These are phyloP conservation scores for Octopus sinensis DNA, from an alignment of 1,140 invertebrate species.

Conservation along the genomic window DNA sequence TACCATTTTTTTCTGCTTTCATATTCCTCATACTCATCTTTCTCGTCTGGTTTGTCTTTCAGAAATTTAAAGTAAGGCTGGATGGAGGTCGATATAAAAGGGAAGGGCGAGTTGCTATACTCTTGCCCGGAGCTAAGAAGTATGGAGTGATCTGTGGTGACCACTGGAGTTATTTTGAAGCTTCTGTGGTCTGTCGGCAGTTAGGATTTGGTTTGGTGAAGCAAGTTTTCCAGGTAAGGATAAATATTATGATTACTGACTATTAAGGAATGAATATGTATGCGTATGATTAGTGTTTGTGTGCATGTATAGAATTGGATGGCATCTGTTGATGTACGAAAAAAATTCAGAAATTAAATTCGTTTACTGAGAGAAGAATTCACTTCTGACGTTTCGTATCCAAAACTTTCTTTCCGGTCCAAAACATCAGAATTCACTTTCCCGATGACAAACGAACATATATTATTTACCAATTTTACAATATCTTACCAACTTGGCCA, in stretches of 20 bases:
- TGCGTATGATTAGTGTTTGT: not conserved
- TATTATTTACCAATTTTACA: too few species aligned
- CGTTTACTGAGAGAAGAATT: too few species aligned
- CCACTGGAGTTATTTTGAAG: slow-evolving; percentile 43
- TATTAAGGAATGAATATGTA: not conserved
- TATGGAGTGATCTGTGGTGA: slow-evolving; percentile 48
- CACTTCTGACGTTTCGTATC: too few species aligned
- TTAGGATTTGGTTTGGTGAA: slow-evolving; percentile 37
- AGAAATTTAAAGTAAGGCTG: slow-evolving; percentile 32
- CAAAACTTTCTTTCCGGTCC: too few species aligned
- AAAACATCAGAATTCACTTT: too few species aligned
- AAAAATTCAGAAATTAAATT: not conserved
- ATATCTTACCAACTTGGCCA: too few species aligned
- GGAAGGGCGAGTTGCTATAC: slow-evolving; percentile 44
- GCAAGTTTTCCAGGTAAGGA: slow-evolving; percentile 34
- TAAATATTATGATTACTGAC: not conserved
- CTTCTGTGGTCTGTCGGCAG: slow-evolving; percentile 44
- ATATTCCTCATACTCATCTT: too few species aligned
- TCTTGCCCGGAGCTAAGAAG: slow-evolving; percentile 11
- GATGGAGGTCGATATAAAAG: slow-evolving; percentile 30
- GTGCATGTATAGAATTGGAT: not conserved
- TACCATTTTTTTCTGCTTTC: too few species aligned
- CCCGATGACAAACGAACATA: too few species aligned
- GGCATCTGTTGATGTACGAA: not conserved
- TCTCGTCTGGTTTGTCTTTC: not conserved